These are phyloP conservation scores for Erpobdella octoculata DNA, from an alignment of 2,888 invertebrate genomes.

Conservation along the genomic window DNA sequence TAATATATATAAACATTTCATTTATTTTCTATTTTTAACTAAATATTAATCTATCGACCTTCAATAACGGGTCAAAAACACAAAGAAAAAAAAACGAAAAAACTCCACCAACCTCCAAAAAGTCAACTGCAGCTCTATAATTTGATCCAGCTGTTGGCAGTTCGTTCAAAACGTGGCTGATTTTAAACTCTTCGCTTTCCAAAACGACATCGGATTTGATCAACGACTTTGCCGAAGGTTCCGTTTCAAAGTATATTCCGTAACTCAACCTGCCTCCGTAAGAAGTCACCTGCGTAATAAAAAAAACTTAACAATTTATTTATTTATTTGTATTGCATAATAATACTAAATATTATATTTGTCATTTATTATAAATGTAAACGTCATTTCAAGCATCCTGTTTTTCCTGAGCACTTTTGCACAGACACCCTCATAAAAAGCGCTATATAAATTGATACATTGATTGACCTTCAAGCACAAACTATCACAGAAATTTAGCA, in stretches of 20 bases:
- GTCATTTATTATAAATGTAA: neutral
- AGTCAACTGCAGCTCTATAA: slow-evolving; percentile 1
- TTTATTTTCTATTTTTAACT: neutral
- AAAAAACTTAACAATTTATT: neutral
- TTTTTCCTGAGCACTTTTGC: too few species aligned
- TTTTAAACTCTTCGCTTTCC: neutral
- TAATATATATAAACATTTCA: neutral
- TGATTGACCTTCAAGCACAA: too few species aligned
- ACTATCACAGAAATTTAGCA: too few species aligned
- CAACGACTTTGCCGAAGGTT: slow-evolving; percentile 30
- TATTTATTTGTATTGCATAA: neutral
- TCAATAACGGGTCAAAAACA: neutral
- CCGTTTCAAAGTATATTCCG: slow-evolving; percentile 56
- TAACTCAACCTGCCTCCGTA: slow-evolving; percentile 81
- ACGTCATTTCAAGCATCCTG: neutral
- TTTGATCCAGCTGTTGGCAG: too few species aligned
- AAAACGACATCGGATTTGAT: slow-evolving; percentile 2
- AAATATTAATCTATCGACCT: neutral
- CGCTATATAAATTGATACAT: too few species aligned
- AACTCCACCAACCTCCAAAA: neutral
- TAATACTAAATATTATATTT: neutral
- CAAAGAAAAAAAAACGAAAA: neutral
- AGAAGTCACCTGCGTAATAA: slow-evolving; percentile 61
- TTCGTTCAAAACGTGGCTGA: neutral
- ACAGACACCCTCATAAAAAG: too few species aligned